phyloP scores from a whole-genome alignment of 2,888 invertebrate genomes.

The Linhomoeus sp. region DNA sequence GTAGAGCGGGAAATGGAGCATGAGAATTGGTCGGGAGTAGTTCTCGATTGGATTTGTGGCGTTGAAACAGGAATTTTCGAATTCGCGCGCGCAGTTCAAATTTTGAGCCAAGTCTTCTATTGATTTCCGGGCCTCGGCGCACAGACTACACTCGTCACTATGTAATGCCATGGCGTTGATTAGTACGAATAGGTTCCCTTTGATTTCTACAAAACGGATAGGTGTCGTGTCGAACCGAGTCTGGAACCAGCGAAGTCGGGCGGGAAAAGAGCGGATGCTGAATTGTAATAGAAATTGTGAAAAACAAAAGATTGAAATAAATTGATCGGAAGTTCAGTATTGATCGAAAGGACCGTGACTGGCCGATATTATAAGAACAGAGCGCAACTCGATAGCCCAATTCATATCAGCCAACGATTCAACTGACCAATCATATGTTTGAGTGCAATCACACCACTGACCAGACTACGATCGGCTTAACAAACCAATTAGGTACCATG shows the following conservation, averaged over 20 bases:
- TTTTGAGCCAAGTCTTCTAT: background rate
- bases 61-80: background rate
- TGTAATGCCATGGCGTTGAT: conserved; percentile 94
- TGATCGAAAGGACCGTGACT: background rate
- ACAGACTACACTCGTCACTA: conserved; percentile 73
- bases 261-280: conserved; percentile 3
- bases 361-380: background rate
- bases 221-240: conserved; percentile 47
- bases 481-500: too few species aligned
- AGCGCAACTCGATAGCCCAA: background rate
- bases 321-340: background rate
- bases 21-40: conserved; percentile 21
- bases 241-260: conserved; percentile 24
- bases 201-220: conserved; percentile 46
- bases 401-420: background rate
- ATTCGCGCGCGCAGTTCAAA: background rate
- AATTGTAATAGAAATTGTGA: background rate
- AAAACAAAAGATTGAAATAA: background rate
- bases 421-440: too few species aligned
- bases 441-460: too few species aligned
- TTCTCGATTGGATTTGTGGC: background rate
- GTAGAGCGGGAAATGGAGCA: conserved; percentile 83
- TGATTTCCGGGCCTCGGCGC: conserved; percentile 32
- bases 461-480: too few species aligned
- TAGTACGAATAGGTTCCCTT: conserved; percentile 63